A percentile compares a stretch with the other conserved stretches of the same genome.
phyloP scores from a whole-genome alignment of 2,797 vertebrate genomes.

The Parambassis ranga region DNA sequence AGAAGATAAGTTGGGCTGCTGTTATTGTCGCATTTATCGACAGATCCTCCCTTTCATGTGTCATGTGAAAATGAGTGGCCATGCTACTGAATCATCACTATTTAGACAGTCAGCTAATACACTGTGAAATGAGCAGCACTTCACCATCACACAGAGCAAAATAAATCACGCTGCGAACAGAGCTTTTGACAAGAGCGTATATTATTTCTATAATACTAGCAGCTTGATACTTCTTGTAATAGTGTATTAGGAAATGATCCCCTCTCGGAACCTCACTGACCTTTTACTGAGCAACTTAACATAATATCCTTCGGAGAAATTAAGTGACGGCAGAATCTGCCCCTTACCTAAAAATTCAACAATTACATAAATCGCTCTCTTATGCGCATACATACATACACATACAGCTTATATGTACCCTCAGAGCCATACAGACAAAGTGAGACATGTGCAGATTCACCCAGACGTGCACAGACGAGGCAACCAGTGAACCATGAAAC shows the following conservation, averaged over 20 bases:
- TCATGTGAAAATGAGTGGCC: constrained; percentile 64
- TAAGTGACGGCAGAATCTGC: constrained; percentile 41
- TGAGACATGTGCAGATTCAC: constrained; percentile 41
- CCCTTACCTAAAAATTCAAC: constrained; percentile 41
- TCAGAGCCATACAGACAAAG: constrained; percentile 44
- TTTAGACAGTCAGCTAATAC: constrained; percentile 78
- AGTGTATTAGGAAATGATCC: constrained; percentile 62
- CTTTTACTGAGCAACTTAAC: constrained; percentile 60
- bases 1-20: constrained; percentile 67
- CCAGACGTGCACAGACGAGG: constrained; percentile 50
- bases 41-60: constrained; percentile 73
- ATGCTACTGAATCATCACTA: constrained; percentile 72
- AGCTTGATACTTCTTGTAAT: constrained; percentile 61
- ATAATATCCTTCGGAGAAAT: constrained; percentile 62
- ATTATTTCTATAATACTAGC: constrained; percentile 59
- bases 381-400: constrained; percentile 13
- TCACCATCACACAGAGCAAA: constrained; percentile 64
- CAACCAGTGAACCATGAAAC: constrained; percentile 78
- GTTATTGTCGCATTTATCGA: constrained; percentile 76
- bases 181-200: constrained; percentile 62
- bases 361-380: constrained; percentile 42
- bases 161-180: constrained; percentile 64
- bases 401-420: constrained; percentile 10
- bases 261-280: constrained; percentile 56
- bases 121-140: constrained; percentile 77